Conservation (phyloP, 2,113 vertebrate species). For the Coryphaenoides rupestris region DNA sequence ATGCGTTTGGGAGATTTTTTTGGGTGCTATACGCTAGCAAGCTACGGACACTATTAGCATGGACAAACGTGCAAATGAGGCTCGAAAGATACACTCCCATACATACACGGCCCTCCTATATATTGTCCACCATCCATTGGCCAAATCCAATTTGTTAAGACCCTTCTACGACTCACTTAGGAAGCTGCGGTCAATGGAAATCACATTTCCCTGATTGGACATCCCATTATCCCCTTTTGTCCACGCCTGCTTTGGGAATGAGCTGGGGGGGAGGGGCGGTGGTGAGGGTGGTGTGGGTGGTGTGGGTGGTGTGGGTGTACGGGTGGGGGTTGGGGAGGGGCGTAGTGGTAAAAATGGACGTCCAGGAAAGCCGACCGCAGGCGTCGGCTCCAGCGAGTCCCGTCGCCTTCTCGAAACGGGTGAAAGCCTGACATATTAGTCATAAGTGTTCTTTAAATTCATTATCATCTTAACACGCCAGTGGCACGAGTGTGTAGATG, state of each 20-base stretch:
- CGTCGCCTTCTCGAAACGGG: constrained; percentile 73
- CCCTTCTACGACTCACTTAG: constrained; percentile 81
- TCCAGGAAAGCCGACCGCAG: constrained; percentile 68
- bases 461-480: constrained; percentile 77
- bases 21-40: no score
- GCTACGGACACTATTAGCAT: no score
- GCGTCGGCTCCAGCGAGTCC: constrained; percentile 72
- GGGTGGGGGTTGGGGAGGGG: no score
- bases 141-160: constrained; percentile 81
- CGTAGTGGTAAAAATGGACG: constrained; percentile 50
- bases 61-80: constrained; percentile 26
- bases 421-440: constrained; percentile 80
- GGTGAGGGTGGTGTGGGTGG: neutral
- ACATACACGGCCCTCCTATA: constrained; percentile 42
- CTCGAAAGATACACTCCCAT: constrained; percentile 61
- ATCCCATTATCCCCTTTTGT: constrained; percentile 77
- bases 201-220: constrained; percentile 82
- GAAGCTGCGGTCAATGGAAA: constrained; percentile 75
- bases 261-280: constrained; percentile 47
- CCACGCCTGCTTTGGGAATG: constrained; percentile 58
- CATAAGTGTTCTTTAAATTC: constrained; percentile 85
- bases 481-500: constrained; percentile 66
- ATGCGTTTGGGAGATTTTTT: no score
- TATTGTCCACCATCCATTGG: constrained; percentile 77
- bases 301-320: no score